Evolutionary conservation across 2,797 vertebrate genomes (phyloP), one percentile per base, ranked within the genome.

Genomic region (Numenius phaeopus): DNA sequence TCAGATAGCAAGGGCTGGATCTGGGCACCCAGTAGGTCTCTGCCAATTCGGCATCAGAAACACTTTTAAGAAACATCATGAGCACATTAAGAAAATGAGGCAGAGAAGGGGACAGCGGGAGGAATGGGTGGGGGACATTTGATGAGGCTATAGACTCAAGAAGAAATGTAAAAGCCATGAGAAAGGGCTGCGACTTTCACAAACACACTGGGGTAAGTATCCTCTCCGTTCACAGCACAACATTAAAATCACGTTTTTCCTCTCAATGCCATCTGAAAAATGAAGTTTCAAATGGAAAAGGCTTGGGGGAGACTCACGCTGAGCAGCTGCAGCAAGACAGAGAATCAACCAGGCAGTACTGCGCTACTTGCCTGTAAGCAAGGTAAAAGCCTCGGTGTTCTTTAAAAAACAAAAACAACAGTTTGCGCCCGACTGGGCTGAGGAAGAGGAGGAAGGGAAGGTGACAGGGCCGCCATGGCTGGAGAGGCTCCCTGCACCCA

Each of bases 401-500:
- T 37, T 61, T 47, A 4, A 6, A 42, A 55, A 13, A 29, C 47
- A 9, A 2, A 4, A 2, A 12, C 21, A 47, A 17, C 9, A 14
- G 4, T 6, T 37, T 22, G 26, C 2, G 0, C 11, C 19, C 7
- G 2, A 13, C 30, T 8, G 4, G 14, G 3, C 24, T 73, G 37
- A 24, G 22, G 14, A 26, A 5, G 17, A 42, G 20, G 17, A 46
- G 6, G 9, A 44, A 11, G 2, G 10, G 52, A 71, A 22, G 3
- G 22, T 14, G 40, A 4, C 21, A 16, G 3, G 5, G 39, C n/a
- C 9, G 13, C 39, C 40, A 11, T 0, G 14, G 14, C 54, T 30
- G 13, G 3, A n/a, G 0, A 24, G 10, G 0, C 40, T 47, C 37
- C 12, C 13, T 3, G 5, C 46, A 22, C 4, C 1, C 15, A 19